Evolutionary conservation across 2,888 invertebrate species (phyloP).

Genomic region (Tiliacea aurago): DNA sequence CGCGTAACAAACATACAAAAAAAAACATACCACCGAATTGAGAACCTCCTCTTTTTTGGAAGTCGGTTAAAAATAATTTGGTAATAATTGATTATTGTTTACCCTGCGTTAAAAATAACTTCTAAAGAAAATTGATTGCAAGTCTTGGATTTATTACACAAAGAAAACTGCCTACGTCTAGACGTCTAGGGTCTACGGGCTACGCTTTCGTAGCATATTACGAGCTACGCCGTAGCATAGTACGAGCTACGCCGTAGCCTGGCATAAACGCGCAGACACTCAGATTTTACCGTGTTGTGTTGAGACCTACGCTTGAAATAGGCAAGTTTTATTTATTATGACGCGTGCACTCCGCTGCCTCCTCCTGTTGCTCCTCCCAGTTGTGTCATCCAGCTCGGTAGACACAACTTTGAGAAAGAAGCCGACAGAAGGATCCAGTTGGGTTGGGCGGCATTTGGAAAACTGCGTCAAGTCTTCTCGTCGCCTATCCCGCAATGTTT

Average conservation of each 20-base stretch:
- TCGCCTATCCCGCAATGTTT: no score
- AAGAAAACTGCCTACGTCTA: background rate
- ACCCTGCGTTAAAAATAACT: background rate
- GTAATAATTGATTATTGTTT: slow-evolving; percentile 13
- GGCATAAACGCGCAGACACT: background rate
- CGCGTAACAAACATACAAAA: no score
- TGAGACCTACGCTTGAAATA: background rate
- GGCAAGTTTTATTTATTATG: no score
- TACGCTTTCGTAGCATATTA: slow-evolving; percentile 37
- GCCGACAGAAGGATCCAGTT: no score
- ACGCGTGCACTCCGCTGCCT: no score
- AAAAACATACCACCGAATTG: no score
- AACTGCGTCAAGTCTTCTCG: no score
- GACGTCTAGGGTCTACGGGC: background rate
- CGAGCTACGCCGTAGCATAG: slow-evolving; percentile 35
- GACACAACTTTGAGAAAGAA: no score
- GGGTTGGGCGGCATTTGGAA: no score
- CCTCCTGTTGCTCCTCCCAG: no score
- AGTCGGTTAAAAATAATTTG: slow-evolving; percentile 8
- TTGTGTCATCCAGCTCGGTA: no score
- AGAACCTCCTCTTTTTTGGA: no score
- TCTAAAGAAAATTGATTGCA: background rate
- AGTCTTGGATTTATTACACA: background rate
- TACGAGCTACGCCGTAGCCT: slow-evolving; percentile 34
- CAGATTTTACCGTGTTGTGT: background rate